Base-by-base conservation (phyloP, 1,140 invertebrate species). In the Cardiocondyla obscurior region DNA sequence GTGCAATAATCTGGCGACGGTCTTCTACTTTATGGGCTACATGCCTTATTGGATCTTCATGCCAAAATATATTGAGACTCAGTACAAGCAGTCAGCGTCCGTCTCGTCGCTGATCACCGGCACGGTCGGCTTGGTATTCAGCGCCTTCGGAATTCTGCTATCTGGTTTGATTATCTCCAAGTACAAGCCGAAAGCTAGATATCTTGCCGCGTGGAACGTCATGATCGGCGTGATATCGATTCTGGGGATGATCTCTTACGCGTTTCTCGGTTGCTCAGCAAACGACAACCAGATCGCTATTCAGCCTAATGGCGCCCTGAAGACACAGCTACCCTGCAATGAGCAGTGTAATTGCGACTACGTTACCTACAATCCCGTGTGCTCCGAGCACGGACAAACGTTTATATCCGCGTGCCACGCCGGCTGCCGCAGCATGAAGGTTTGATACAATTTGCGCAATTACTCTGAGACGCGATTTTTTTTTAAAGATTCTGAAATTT, bases 1-100 rank as follows among this genome's bases (percentile, higher is more conserved):
- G 94, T 96, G 95, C 89, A 96, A 97, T 84, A 96, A 96, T 76
- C 90, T 97, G 0, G 95, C 96, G 0, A 94, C 95, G 0, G 95
- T 97, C 1, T 96, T 97, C 86, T 96, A 96, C 88, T 94, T 96
- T 14, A 95, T 97, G 84, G 96, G 96, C 0, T 96, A 96, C 85
- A 96, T 96, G 91, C 96, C 96, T 0, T 97, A 96, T 86, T 96
- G 96, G 95, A 96, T 97, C 7, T 97, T 96, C 85, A 95, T 96
- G 91, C 96, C 96, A 0, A 97, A 97, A 89, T 97, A 97, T 79
- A 96, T 97, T 67, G 96, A 97, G 92, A 96, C 95, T 0, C 96
- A 97, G 90, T 97, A 97, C 89, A 95, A 96, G 82, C 96, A 97
- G 86, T 96, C 96, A 14, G 96, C 96, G 1, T 96, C 96, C 0